phyloP scores from a whole-genome alignment of 2,888 invertebrate species.

The Minunthozetes semirufus region DNA sequence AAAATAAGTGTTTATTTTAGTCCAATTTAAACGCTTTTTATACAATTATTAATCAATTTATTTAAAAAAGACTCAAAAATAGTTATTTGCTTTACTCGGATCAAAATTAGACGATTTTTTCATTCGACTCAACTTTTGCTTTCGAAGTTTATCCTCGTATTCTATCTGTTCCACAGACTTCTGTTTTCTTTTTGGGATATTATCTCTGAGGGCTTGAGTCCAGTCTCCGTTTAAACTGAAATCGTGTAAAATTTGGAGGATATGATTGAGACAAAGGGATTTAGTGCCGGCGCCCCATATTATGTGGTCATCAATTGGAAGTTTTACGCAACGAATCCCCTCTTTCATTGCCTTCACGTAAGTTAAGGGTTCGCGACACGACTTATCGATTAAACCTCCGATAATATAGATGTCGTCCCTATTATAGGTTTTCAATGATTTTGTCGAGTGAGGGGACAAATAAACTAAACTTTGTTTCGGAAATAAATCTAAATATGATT shows the following conservation, averaged over 20 bases:
- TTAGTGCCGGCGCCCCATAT: conserved; percentile 37
- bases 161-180: conserved; percentile 9
- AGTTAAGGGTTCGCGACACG: not conserved
- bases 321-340: conserved; percentile 29
- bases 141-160: not conserved
- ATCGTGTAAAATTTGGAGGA: conserved; percentile 37
- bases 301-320: conserved; percentile 21
- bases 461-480: conserved; percentile 75
- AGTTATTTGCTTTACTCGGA: too few species aligned
- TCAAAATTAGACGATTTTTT: too few species aligned
- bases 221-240: conserved; percentile 37
- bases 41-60: too few species aligned
- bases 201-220: conserved; percentile 35
- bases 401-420: conserved; percentile 75
- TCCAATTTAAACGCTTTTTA: too few species aligned
- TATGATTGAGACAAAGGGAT: conserved; percentile 37
- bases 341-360: conserved; percentile 30
- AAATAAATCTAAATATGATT: conserved; percentile 72
- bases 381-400: conserved; percentile 47
- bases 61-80: too few species aligned
- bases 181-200: not conserved
- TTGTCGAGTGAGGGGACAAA: conserved; percentile 74
- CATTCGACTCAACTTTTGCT: not conserved
- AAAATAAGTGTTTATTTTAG: too few species aligned
- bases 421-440: conserved; percentile 62